Conservation (phyloP, 2,888 invertebrate species). For the Clunio marinus region DNA sequence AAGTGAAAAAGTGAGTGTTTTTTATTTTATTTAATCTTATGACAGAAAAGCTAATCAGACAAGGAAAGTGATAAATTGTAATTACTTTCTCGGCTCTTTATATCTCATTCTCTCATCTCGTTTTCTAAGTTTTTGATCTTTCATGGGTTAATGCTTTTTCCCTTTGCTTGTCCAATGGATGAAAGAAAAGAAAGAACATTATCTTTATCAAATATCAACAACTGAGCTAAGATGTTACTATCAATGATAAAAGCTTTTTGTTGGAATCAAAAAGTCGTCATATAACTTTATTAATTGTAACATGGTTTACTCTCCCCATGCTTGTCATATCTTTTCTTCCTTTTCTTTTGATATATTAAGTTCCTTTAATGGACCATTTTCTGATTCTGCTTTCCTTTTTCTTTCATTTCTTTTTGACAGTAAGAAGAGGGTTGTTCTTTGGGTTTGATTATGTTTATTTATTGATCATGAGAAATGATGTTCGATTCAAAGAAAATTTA, state of each 20-base stretch:
- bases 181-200: too few relatives aligned
- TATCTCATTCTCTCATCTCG: not conserved
- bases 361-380: constrained; percentile 31
- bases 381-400: not conserved
- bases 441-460: not conserved
- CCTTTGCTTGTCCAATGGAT: not conserved
- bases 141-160: not conserved
- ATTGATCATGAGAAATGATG: constrained; percentile 16
- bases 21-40: not conserved
- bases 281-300: constrained; percentile 32
- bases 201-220: not conserved
- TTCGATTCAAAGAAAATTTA: too few relatives aligned
- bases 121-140: constrained; percentile 7
- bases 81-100: too few relatives aligned
- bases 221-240: not conserved
- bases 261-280: not conserved
- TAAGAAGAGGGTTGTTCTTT: not conserved
- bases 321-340: not conserved
- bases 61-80: not conserved
- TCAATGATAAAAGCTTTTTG: constrained; percentile 7
- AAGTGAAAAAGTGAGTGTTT: too few relatives aligned
- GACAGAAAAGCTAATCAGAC: not conserved
- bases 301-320: constrained; percentile 17
- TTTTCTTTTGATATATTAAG: constrained; percentile 18
- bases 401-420: not conserved